Evolutionary conservation across 2,113 vertebrate genomes (phyloP).

Genomic region (Pipa parva): DNA sequence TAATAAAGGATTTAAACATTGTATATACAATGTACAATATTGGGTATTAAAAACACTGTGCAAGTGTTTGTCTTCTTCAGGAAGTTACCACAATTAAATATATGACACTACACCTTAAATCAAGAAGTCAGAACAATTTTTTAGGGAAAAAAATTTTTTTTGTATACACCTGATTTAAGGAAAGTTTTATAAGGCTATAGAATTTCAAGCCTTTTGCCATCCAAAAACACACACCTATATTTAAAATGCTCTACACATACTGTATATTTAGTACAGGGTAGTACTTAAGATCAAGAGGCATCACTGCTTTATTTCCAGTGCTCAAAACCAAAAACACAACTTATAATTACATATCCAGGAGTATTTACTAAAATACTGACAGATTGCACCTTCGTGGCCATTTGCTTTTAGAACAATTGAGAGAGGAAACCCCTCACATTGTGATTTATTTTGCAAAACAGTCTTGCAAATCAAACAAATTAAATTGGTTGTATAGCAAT

Average conservation of each 20-base stretch:
- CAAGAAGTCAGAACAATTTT: not conserved
- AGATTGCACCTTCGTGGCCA: conserved; percentile 18
- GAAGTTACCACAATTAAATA: not conserved
- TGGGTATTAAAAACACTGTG: conserved; percentile 64
- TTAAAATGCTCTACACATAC: conserved; percentile 31
- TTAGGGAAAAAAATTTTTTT: conserved; percentile 42
- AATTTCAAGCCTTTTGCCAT: conserved; percentile 46
- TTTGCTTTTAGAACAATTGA: too few species aligned
- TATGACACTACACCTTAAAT: not conserved
- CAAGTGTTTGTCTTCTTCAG: conserved; percentile 63
- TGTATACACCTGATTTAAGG: conserved; percentile 55
- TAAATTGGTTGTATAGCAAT: too few species aligned
- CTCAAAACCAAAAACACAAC: conserved; percentile 29
- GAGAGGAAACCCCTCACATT: too few species aligned
- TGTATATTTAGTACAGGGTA: conserved; percentile 41
- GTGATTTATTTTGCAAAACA: too few species aligned
- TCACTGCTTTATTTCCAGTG: not conserved
- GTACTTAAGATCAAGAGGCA: conserved; percentile 19
- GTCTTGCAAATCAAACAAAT: too few species aligned
- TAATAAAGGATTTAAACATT: conserved; percentile 72
- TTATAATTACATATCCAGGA: conserved; percentile 39
- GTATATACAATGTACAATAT: conserved; percentile 58
- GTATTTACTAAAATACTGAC: conserved; percentile 47
- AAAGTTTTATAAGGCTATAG: conserved; percentile 57
- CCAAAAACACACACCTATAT: conserved; percentile 24